Conservation (phyloP, 2,113 vertebrate species). For the Seriola quinqueradiata region DNA sequence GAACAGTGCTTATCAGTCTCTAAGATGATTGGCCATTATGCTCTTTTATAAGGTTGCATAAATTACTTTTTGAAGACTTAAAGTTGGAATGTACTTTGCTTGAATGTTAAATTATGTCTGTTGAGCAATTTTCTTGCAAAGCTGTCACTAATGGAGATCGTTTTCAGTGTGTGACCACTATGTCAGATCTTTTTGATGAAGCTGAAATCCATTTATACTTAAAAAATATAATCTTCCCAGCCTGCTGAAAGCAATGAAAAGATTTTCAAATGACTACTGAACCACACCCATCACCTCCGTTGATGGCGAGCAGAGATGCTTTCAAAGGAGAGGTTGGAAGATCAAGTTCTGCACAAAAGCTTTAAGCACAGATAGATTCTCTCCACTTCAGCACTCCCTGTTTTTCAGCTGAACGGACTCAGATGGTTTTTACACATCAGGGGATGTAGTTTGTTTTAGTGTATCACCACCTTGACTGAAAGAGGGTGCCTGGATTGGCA, state of each 20-base stretch:
- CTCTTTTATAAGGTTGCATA: neutral
- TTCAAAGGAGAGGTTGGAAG: neutral
- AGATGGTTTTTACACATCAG: neutral
- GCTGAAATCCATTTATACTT: no score
- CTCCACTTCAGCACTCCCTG: neutral
- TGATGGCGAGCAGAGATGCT: neutral
- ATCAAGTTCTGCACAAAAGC: neutral
- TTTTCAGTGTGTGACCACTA: neutral
- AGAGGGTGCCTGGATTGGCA: no score
- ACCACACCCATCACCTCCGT: neutral
- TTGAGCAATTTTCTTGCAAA: no score
- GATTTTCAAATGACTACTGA: neutral
- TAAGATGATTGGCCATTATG: neutral
- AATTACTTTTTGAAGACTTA: neutral
- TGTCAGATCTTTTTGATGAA: neutral
- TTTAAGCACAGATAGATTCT: neutral
- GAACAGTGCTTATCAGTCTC: neutral
- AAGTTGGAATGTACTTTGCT: neutral
- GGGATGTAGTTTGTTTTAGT: neutral
- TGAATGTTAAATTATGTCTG: neutral
- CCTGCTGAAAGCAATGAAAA: neutral
- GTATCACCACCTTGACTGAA: neutral
- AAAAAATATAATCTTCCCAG: neutral
- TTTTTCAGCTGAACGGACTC: neutral
- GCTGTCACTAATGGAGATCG: neutral